Evolutionary conservation across 2,113 vertebrate species (phyloP).

Genomic region (Hippocampus zosterae): DNA sequence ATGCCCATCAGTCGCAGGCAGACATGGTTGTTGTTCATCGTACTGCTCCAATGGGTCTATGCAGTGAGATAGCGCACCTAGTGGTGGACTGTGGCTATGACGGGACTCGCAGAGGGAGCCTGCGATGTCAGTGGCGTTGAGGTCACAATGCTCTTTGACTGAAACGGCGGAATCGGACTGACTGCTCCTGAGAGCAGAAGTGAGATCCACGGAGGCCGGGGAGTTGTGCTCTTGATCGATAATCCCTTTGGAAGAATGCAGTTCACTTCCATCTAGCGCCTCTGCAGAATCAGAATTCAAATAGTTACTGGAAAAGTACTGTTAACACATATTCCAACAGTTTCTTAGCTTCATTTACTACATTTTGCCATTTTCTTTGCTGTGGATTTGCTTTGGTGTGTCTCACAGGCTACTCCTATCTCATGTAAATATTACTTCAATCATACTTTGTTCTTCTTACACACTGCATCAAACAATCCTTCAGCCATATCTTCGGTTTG

Average conservation of each 20-base stretch:
- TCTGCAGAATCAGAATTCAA: conserved; percentile 40
- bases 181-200: conserved; percentile 16
- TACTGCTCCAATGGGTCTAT: conserved; percentile 16
- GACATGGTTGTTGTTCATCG: conserved; percentile 13
- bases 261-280: conserved; percentile 54
- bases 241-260: conserved; percentile 8
- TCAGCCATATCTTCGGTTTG: neutral
- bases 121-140: conserved; percentile 18
- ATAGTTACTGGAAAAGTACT: neutral
- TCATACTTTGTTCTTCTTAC: too few relatives aligned
- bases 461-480: too few relatives aligned
- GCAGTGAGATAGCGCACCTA: conserved; percentile 1
- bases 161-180: conserved; percentile 23
- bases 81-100: conserved; percentile 18
- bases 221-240: conserved; percentile 30
- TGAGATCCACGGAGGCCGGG: conserved; percentile 29
- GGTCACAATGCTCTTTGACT: conserved; percentile 23
- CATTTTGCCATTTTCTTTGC: too few relatives aligned
- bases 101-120: conserved; percentile 16
- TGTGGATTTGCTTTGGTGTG: too few relatives aligned
- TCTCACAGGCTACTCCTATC: too few relatives aligned
- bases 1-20: conserved; percentile 26
- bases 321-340: neutral
- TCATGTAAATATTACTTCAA: too few relatives aligned
- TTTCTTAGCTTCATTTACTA: neutral